phyloP scores from a whole-genome alignment of 2,888 invertebrate genomes.

The Anarsia innoxiella region DNA sequence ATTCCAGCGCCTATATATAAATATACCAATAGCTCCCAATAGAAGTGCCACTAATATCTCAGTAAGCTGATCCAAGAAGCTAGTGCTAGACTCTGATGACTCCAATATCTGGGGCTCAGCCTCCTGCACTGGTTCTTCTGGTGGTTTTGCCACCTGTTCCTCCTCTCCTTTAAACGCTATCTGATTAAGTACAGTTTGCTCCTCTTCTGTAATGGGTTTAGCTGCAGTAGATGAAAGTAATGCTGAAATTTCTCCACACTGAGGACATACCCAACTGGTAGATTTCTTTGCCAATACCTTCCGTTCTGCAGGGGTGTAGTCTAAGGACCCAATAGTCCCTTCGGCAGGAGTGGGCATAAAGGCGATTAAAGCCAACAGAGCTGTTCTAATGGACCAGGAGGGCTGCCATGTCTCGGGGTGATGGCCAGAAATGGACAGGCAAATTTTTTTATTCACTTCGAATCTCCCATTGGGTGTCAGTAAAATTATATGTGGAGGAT shows the following conservation, averaged over 20 bases:
- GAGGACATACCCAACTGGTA: conserved; percentile 48
- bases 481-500: conserved; percentile 95
- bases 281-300: conserved; percentile 86
- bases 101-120: conserved; percentile 47
- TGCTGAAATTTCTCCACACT: conserved; percentile 57
- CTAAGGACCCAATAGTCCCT: conserved; percentile 93
- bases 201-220: conserved; percentile 65
- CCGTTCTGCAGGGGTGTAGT: conserved; percentile 90
- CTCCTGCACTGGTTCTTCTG: conserved; percentile 47
- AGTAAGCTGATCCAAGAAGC: conserved; percentile 59
- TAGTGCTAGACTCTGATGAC: conserved; percentile 49
- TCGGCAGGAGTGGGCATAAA: conserved; percentile 95
- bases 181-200: conserved; percentile 62
- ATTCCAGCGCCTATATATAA: conserved; percentile 64
- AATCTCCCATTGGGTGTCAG: conserved; percentile 96
- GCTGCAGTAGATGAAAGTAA: conserved; percentile 64
- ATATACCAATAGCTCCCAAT: conserved; percentile 58
- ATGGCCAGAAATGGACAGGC: conserved; percentile 94
- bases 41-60: conserved; percentile 61
- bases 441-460: conserved; percentile 95
- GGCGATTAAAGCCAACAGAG: conserved; percentile 91
- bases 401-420: conserved; percentile 99
- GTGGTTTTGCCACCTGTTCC: conserved; percentile 48
- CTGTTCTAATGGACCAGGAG: conserved; percentile 96
- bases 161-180: conserved; percentile 71